Conservation (phyloP, 2,797 vertebrate genomes). For the Poecilia gillii region DNA sequence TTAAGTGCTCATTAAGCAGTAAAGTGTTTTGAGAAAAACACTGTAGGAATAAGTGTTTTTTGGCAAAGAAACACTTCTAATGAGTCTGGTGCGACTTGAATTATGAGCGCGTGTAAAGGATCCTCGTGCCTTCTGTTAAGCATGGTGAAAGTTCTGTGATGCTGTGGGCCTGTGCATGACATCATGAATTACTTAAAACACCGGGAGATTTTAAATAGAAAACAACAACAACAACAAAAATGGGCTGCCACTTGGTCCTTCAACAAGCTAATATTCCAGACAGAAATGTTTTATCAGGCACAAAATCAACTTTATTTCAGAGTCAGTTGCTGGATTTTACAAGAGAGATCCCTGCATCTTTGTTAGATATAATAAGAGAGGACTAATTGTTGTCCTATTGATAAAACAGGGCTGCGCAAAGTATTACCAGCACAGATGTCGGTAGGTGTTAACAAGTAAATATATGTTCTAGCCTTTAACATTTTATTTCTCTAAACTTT, state of each 20-base stretch:
- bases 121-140: not conserved
- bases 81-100: not conserved
- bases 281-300: not conserved
- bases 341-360: not conserved
- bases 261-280: not conserved
- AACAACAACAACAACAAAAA: not conserved
- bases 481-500: not conserved
- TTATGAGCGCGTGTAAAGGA: not conserved
- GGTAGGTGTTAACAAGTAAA: not conserved
- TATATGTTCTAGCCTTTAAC: not conserved
- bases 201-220: not conserved
- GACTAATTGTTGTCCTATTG: not conserved
- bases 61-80: not conserved
- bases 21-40: not conserved
- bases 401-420: not conserved
- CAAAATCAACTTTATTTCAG: not conserved
- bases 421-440: not conserved
- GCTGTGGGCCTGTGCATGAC: not conserved
- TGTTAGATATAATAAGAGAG: not conserved
- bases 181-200: not conserved
- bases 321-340: not conserved
- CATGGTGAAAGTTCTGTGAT: not conserved
- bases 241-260: not conserved
- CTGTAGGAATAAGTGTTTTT: not conserved
- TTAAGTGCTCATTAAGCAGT: too few relatives aligned